Conservation (phyloP, 2,888 invertebrate genomes). For the Ecliptopera silaceata region DNA sequence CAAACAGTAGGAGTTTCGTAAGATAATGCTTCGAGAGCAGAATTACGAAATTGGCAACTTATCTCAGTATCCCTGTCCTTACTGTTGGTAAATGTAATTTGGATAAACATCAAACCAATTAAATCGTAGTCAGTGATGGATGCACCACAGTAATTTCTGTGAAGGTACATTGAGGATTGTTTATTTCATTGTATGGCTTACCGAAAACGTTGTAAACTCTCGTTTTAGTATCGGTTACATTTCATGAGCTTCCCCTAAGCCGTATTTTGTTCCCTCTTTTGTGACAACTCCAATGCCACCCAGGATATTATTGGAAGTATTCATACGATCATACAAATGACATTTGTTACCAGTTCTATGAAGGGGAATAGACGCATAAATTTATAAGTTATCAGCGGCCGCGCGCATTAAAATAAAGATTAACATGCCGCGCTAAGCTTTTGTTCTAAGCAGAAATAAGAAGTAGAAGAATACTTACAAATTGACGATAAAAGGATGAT, state of each 20-base stretch:
- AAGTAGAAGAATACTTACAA: conserved; percentile 56
- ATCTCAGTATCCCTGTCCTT: background rate
- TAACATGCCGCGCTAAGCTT: no score
- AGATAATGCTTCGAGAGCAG: no score
- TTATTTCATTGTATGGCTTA: background rate
- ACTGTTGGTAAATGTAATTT: conserved; percentile 1
- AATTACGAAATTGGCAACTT: background rate
- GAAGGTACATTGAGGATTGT: background rate
- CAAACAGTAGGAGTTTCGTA: no score
- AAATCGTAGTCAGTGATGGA: conserved; percentile 13
- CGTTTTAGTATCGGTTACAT: background rate
- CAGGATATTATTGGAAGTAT: background rate
- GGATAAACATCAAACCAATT: conserved; percentile 40
- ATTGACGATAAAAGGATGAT: conserved; percentile 98
- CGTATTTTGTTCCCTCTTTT: background rate
- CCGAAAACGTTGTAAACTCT: background rate
- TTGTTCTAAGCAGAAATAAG: no score
- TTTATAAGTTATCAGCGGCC: no score
- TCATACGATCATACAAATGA: no score
- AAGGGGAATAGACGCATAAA: no score
- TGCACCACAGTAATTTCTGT: conserved; percentile 8
- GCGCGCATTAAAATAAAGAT: no score
- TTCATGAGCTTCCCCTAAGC: background rate
- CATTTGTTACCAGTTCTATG: no score
- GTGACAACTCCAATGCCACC: background rate